Evolutionary conservation across 2,113 vertebrate species (phyloP), one percentile per base, ranked within the genome.

Genomic region (Anolis carolinensis): DNA sequence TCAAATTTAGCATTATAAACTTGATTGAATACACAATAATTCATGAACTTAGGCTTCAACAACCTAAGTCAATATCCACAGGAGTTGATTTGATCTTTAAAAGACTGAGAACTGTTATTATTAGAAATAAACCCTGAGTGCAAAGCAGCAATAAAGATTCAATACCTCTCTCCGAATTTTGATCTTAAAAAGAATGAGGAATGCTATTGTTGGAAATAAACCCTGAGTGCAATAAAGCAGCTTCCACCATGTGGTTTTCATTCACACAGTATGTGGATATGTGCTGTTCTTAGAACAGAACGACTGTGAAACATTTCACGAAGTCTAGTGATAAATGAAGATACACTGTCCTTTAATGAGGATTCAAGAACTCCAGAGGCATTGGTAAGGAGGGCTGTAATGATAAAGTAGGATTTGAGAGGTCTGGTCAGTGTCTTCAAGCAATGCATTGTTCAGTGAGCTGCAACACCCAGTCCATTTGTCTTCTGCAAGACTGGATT

Each of bases 131-230:
- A 44, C 39, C 39, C 39, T 44, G 39, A 44, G 39, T 44, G 39
- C 39, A 44, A 44, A 44, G 39, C 5, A 5, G 39, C 39, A 44
- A 44, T 44, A 44, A 44, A 44, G 39, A 44, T 44, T 44, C 39
- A 44, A 44, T 44, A 44, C 39, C 39, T 44, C 5, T 44, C 39
- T 44, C n/a, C n/a, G 39, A 44, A 44, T 44, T 44, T 90, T 92
- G 30, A 30, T 74, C 93, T 91, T 89, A 50, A 55, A 84, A 80
- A 75, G 59, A 68, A n/a, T 80, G 83, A 86, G 18, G 4, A 81
- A n/a, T 50, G 13, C 7, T 44, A 44, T 30, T 85, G 16, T 71
- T 91, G 59, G 81, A 88, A 93, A 79, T 30, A 83, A 92, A 59
- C 23, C 76, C n/a, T 20, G 55, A 62, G 11, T 30, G 2, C 62